Evolutionary conservation across 1,140 invertebrate genomes (phyloP).

Genomic region (Lasioglossum baleicum): DNA sequence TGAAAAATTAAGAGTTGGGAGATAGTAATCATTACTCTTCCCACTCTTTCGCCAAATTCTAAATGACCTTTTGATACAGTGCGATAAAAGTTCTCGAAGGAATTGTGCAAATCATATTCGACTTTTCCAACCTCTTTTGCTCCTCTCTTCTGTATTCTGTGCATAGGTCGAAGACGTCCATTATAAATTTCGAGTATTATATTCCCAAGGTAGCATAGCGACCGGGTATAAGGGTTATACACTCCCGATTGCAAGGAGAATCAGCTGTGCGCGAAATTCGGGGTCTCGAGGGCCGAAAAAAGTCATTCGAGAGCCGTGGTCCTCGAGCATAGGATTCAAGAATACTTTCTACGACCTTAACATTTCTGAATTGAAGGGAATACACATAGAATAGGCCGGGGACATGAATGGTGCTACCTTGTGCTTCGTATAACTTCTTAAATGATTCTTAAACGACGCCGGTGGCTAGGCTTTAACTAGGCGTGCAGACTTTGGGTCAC

Average conservation of each 20-base stretch:
- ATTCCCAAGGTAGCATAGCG: no score
- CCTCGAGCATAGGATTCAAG: background rate
- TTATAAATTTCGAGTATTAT: no score
- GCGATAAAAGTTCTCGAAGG: no score
- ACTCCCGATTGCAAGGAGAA: background rate
- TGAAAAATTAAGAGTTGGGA: no score
- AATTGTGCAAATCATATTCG: no score
- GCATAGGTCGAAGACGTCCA: no score
- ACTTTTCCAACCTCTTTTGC: no score
- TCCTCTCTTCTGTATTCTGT: no score
- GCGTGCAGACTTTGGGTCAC: conserved; percentile 55
- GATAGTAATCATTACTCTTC: no score
- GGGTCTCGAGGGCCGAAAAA: background rate
- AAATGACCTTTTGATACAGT: no score
- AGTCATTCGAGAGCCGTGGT: background rate
- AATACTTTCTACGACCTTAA: conserved; percentile 3
- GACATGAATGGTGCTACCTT: conserved; percentile 20
- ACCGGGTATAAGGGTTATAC: background rate
- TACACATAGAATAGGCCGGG: conserved; percentile 14
- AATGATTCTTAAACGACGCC: conserved; percentile 68
- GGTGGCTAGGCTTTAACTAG: conserved; percentile 53
- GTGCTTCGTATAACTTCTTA: conserved; percentile 66
- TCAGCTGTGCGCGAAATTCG: background rate
- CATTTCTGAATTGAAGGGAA: background rate
- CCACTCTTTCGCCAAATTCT: no score